phyloP scores from a whole-genome alignment of 1,140 invertebrate genomes.

The Leptopilina boulardi region DNA sequence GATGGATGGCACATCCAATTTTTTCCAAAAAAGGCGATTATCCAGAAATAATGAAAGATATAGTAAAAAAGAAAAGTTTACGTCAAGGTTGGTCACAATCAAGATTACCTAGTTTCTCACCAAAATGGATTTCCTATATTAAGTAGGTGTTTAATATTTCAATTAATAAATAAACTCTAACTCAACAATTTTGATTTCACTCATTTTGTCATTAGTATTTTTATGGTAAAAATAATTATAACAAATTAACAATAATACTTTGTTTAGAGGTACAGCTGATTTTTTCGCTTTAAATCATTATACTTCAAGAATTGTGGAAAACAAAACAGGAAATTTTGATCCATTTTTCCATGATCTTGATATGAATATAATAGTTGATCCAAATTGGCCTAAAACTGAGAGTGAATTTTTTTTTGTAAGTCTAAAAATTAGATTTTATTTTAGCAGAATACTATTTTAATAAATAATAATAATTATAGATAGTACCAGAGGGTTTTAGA shows the following conservation, averaged over 20 bases:
- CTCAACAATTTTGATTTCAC: background rate
- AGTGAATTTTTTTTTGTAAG: constrained; percentile 66
- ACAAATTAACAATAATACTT: no score
- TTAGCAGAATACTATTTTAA: background rate
- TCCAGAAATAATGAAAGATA: constrained; percentile 76
- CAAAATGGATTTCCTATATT: constrained; percentile 71
- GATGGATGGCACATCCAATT: constrained; percentile 81
- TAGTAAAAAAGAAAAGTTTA: constrained; percentile 76
- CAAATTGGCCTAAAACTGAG: constrained; percentile 61
- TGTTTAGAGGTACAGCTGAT: constrained; percentile 72
- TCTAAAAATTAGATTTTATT: background rate
- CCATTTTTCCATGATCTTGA: constrained; percentile 61
- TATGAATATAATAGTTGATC: constrained; percentile 48
- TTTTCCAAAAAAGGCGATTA: constrained; percentile 79
- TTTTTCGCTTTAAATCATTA: constrained; percentile 80
- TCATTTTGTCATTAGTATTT: background rate
- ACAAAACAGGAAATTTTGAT: constrained; percentile 53
- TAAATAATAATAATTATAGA: no score
- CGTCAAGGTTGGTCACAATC: constrained; percentile 75
- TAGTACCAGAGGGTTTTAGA: constrained; percentile 77
- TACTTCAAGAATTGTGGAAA: constrained; percentile 66
- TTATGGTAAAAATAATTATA: no score
- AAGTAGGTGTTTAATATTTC: constrained; percentile 45
- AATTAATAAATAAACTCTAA: background rate
- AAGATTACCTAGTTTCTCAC: constrained; percentile 74